A percentile compares a stretch with the other conserved stretches of the same genome.
Evolutionary conservation across 2,113 vertebrate genomes (phyloP).

Genomic region (Connochaetes taurinus): DNA sequence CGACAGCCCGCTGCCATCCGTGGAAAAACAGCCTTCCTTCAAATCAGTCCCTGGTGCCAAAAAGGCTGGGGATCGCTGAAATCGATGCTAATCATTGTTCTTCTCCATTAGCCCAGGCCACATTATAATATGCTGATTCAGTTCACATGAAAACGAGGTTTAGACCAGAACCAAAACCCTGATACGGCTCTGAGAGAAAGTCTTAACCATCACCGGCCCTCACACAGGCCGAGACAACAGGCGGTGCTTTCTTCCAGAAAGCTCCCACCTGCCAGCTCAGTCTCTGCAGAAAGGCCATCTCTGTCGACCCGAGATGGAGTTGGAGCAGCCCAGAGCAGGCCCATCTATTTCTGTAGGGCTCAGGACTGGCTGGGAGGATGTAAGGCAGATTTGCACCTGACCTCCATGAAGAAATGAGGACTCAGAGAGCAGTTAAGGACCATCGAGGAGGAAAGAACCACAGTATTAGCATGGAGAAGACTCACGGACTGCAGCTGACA

Average conservation of each 20-base stretch:
- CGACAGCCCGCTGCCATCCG: background rate
- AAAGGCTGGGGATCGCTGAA: background rate
- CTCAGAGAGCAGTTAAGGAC: background rate
- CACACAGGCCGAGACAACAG: background rate
- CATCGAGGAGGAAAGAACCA: background rate
- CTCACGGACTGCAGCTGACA: too few relatives aligned
- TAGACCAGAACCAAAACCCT: background rate
- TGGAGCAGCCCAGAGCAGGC: background rate
- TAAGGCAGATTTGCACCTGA: background rate
- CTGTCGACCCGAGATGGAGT: background rate
- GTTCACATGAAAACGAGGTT: background rate
- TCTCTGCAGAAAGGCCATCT: background rate
- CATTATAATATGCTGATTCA: fast-evolving
- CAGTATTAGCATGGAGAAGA: background rate
- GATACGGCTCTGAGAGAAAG: background rate
- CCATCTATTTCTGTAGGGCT: background rate
- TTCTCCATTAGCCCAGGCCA: background rate
- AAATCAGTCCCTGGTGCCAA: background rate
- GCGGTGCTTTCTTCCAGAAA: background rate
- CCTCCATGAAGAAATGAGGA: background rate
- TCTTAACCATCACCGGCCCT: background rate
- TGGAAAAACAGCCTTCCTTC: background rate
- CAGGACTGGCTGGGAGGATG: background rate
- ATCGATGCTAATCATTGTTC: background rate
- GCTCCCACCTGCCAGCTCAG: background rate